These are phyloP conservation scores for Andricus quercusramuli DNA, from an alignment of 2,888 invertebrate genomes.

Conservation along the genomic window DNA sequence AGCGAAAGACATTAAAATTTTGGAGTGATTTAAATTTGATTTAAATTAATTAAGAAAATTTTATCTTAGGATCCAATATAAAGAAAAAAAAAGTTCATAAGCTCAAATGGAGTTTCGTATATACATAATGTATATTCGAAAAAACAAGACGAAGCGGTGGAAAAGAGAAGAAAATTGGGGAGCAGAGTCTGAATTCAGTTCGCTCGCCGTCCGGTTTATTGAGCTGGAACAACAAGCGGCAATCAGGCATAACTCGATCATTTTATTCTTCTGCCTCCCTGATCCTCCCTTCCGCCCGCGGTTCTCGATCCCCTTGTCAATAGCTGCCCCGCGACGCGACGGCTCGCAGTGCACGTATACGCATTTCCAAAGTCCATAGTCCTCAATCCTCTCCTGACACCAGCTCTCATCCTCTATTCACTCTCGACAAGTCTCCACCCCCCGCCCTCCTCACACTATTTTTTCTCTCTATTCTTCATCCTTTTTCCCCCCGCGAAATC, in stretches of 20 bases:
- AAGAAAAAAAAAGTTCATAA: too few relatives aligned
- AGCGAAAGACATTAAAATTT: too few relatives aligned
- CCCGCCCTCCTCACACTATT: background rate
- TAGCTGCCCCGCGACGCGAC: background rate
- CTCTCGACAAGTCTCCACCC: background rate
- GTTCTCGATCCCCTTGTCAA: slow-evolving; percentile 42
- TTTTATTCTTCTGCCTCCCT: slow-evolving; percentile 72
- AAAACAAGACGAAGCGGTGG: background rate
- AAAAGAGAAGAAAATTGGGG: slow-evolving; percentile 59
- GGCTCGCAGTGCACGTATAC: slow-evolving; percentile 7
- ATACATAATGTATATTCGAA: background rate
- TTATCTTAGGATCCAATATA: too few relatives aligned
- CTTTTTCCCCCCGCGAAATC: background rate
- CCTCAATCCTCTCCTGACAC: background rate
- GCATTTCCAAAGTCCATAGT: background rate
- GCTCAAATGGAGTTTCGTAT: too few relatives aligned
- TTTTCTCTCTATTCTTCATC: background rate
- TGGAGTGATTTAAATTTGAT: too few relatives aligned
- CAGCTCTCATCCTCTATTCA: background rate
- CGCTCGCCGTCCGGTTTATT: slow-evolving; percentile 71
- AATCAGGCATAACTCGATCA: slow-evolving; percentile 76
- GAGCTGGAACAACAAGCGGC: slow-evolving; percentile 76
- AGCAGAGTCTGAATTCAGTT: slow-evolving; percentile 62
- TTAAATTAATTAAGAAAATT: too few relatives aligned
- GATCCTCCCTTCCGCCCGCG: slow-evolving; percentile 61